Base-by-base conservation (phyloP, 2,888 invertebrate species). In the Atethmia centrago region DNA sequence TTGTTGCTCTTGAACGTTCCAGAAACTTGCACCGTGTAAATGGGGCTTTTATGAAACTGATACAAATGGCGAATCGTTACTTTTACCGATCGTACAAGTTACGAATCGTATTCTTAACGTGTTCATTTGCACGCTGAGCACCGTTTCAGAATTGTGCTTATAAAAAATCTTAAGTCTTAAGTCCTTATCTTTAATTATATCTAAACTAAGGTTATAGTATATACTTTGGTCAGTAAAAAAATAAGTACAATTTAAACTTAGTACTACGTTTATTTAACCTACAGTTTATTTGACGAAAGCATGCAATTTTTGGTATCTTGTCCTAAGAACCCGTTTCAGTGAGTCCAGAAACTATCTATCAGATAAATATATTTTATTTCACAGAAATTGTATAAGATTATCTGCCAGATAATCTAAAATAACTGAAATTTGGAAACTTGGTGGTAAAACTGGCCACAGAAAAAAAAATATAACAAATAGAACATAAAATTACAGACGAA, bases 211-310 rank as follows among this genome's bases (percentile, higher is more conserved):
- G 16, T 58, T 42, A 42, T 14, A 58, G 5, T 36, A 2, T 8
- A 36, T 19, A 49, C 74, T 58, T 74, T 58, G 42, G 25, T 49
- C 10, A n/a, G 3, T 56, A 58, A 47, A 19, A 28, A 56, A 31
- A 71, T 58, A 72, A 59, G 56, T 59, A 73, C 14, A 49, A 31
- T 31, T 64, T 36, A 36, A 36, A 45, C 25, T 51, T 59, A 42
- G 8, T 49, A 1, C 31, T 42, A 51, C 3, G 31, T 25, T 73
- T 49, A 42, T n/a, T n/a, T n/a, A n/a, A n/a, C 36, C 0, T 51
- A 56, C 10, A 42, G 31, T 0, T 21, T 55, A 53, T 0, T 21
- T 55, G 31, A 45, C n/a, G 45, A 31, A 69, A 19, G 8, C 1
- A 21, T 14, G 10, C 0, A 21, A 16, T 25, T 25, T 71, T 71